phyloP scores from a whole-genome alignment of 2,113 vertebrate species.

The Melospiza melodia region DNA sequence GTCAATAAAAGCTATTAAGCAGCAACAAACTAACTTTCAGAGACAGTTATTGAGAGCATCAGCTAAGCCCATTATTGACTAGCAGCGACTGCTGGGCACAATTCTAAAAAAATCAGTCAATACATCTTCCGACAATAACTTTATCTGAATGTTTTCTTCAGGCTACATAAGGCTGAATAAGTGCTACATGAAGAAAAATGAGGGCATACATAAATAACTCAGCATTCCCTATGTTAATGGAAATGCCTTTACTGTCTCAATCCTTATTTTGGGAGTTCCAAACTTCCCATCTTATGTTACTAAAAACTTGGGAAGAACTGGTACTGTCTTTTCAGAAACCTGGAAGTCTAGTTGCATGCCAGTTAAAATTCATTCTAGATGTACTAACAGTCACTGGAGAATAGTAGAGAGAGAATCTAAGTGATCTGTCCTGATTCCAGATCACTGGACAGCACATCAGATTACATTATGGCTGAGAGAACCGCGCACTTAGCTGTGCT shows the following conservation, averaged over 20 bases:
- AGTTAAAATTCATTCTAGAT: not conserved
- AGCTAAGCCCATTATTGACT: not conserved
- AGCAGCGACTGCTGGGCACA: not conserved
- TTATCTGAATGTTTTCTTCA: conserved; percentile 6
- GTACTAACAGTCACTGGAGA: not conserved
- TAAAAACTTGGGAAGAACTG: not conserved
- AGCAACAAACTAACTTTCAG: not conserved
- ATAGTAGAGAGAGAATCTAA: not conserved
- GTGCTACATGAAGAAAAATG: not conserved
- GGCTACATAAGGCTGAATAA: not conserved
- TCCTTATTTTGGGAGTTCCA: not conserved
- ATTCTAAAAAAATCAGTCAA: not conserved
- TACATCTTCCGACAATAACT: not conserved
- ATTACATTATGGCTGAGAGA: not conserved
- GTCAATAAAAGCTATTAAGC: conserved; percentile 27
- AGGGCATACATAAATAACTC: not conserved
- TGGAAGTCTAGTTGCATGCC: not conserved
- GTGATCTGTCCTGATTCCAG: not conserved
- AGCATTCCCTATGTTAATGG: not conserved
- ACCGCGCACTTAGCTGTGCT: not conserved
- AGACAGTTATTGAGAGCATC: not conserved
- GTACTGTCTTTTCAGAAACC: not conserved
- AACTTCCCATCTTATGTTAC: not conserved
- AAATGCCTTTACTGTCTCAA: not conserved
- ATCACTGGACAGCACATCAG: not conserved